Conservation (phyloP, 2,888 invertebrate species). For the Harmothoe impar region DNA sequence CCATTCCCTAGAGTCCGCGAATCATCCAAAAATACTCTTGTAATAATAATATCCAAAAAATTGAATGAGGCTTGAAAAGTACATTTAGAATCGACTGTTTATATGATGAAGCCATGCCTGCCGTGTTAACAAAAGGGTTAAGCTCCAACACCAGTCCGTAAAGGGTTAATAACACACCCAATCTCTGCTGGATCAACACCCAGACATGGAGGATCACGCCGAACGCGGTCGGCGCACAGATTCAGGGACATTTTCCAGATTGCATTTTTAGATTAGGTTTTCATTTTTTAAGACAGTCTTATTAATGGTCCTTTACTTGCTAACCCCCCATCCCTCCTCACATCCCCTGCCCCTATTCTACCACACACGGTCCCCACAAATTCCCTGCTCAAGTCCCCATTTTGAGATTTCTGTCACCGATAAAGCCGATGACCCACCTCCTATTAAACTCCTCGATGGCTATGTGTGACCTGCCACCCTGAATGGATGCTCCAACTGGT, state of each 20-base stretch:
- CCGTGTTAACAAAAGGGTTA: background rate
- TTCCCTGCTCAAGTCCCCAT: background rate
- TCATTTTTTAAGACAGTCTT: background rate
- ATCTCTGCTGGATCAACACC: background rate
- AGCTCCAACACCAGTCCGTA: background rate
- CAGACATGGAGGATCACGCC: background rate
- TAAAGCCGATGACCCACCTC: background rate
- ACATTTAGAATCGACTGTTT: too few species aligned
- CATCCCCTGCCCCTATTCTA: background rate
- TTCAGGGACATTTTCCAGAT: background rate
- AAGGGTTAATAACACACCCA: background rate
- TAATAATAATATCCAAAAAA: too few species aligned
- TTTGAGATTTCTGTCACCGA: constrained; percentile 17
- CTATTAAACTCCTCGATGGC: background rate
- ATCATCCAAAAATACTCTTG: too few species aligned
- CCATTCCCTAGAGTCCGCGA: too few species aligned
- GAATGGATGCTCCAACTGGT: too few species aligned
- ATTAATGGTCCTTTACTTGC: background rate
- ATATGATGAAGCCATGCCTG: too few species aligned
- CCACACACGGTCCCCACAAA: background rate
- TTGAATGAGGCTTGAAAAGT: too few species aligned
- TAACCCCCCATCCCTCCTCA: background rate
- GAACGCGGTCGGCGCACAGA: background rate
- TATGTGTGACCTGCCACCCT: too few species aligned
- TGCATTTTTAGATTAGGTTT: constrained; percentile 25